phyloP scores from a whole-genome alignment of 2,113 vertebrate genomes.

The Ursus arctos region DNA sequence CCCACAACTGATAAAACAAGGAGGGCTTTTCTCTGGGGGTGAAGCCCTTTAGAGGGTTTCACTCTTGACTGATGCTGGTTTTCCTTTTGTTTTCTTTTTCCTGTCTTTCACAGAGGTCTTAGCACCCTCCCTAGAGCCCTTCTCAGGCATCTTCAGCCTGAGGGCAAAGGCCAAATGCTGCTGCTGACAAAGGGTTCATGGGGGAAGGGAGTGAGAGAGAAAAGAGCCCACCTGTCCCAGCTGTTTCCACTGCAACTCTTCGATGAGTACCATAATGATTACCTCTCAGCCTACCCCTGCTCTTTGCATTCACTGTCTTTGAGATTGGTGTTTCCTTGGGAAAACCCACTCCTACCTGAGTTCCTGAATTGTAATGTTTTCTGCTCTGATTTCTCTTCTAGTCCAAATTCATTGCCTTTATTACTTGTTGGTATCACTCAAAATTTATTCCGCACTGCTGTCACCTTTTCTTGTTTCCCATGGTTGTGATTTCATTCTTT shows the following conservation, averaged over 20 bases:
- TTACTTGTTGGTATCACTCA: background rate
- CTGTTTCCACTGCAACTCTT: background rate
- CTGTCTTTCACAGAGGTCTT: background rate
- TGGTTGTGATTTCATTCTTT: background rate
- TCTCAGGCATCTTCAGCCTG: background rate
- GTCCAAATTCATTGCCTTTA: constrained; percentile 4
- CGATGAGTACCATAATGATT: background rate
- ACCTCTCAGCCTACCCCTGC: background rate
- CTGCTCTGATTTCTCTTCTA: constrained; percentile 11
- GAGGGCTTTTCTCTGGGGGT: constrained; percentile 62
- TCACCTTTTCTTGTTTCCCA: constrained; percentile 44
- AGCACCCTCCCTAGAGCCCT: background rate
- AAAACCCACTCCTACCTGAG: background rate
- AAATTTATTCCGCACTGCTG: constrained; percentile 6
- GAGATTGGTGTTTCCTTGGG: background rate
- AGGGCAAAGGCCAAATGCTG: background rate
- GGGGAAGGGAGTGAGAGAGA: background rate
- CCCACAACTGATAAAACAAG: constrained; percentile 58
- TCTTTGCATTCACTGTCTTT: background rate
- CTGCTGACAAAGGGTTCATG: background rate
- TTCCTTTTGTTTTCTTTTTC: constrained; percentile 67
- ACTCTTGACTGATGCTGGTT: constrained; percentile 40
- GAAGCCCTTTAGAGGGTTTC: constrained; percentile 21
- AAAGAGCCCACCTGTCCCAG: background rate
- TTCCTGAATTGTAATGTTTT: constrained; percentile 11